Evolutionary conservation across 1,140 invertebrate species (phyloP).

Genomic region (Venustaconcha ellipsiformis): DNA sequence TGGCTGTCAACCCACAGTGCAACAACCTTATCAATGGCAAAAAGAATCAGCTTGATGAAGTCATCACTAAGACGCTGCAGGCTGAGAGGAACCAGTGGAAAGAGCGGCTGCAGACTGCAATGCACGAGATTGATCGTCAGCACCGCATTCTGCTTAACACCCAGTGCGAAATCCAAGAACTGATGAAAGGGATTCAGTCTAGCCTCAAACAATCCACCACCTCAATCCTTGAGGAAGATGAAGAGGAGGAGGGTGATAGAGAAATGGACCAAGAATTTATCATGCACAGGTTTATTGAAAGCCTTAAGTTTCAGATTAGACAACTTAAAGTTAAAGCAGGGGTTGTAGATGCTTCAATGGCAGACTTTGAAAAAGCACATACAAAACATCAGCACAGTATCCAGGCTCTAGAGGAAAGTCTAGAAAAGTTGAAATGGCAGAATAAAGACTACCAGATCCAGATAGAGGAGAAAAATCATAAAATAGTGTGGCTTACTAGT

Average conservation of each 20-base stretch:
- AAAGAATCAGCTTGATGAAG: slow-evolving; percentile 10
- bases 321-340: slow-evolving; percentile 26
- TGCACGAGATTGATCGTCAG: slow-evolving; percentile 44
- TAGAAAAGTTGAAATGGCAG: slow-evolving; percentile 27
- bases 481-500: slow-evolving; percentile 34
- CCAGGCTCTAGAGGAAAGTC: slow-evolving; percentile 15
- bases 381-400: slow-evolving; percentile 10
- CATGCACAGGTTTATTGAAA: slow-evolving; percentile 13
- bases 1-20: slow-evolving; percentile 15
- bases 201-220: neutral
- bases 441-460: slow-evolving; percentile 13
- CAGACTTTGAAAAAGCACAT: slow-evolving; percentile 17
- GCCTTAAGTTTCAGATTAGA: slow-evolving; percentile 25
- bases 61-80: slow-evolving; percentile 32
- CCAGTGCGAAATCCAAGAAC: slow-evolving; percentile 28
- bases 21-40: slow-evolving; percentile 5
- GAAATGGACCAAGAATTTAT: slow-evolving; percentile 22
- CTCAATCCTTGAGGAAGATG: slow-evolving; percentile 21
- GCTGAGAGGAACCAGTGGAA: slow-evolving; percentile 47
- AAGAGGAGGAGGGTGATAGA: slow-evolving; percentile 6
- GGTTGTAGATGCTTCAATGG: slow-evolving; percentile 8
- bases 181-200: slow-evolving; percentile 7
- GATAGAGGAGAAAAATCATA: slow-evolving; percentile 27
- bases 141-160: slow-evolving; percentile 32
- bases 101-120: slow-evolving; percentile 32